Evolutionary conservation across 2,113 vertebrate species (phyloP), one percentile per base, ranked within the genome.

Genomic region (Aptenodytes forsteri): DNA sequence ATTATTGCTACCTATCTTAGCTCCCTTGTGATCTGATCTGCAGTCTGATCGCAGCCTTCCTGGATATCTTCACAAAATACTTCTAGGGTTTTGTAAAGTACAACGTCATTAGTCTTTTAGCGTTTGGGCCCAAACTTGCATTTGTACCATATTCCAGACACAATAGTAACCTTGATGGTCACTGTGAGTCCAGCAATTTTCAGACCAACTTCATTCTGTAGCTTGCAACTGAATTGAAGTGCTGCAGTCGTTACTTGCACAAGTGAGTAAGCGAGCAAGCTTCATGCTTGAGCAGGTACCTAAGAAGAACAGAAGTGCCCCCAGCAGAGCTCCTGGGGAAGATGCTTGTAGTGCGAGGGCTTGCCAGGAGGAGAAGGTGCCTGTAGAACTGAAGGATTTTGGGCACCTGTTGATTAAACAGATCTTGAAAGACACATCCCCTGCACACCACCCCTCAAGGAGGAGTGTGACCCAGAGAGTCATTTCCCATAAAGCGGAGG

Each of bases 261-360:
- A 38, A 70, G n/a, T 16, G 32, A 66, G 40, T 71, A 65, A 89
- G 21, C 3, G 56, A 83, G 56, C 13, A 40, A 52, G 26, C n/a
- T 59, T 89, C 34, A 3, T 3, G 11, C 22, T 40, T 42, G 23
- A 61, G 56, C 32, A 26, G 42, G 16, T 81, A 38, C 44, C 12
- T 10, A 19, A 59, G 72, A 65, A 66, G 30, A 72, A 12, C 40
- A 69, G 54, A 84, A 66, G 44, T 75, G 65, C 4, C 46, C 27
- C 46, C 17, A n/a, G 3, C 25, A n/a, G 42, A 76, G n/a, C 56
- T 84, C 22, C 65, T 72, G 44, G n/a, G 52, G 15, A 79, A 52
- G 38, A 29, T 78, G 42, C 38, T 82, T 1, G 1, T 13, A 47
- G 47, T 14, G 17, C 0, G 0, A 79, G 25, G 56, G 19, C 47